These are phyloP conservation scores for Holcopasites calliopsidis DNA, from an alignment of 1,140 invertebrate genomes.

Conservation along the genomic window DNA sequence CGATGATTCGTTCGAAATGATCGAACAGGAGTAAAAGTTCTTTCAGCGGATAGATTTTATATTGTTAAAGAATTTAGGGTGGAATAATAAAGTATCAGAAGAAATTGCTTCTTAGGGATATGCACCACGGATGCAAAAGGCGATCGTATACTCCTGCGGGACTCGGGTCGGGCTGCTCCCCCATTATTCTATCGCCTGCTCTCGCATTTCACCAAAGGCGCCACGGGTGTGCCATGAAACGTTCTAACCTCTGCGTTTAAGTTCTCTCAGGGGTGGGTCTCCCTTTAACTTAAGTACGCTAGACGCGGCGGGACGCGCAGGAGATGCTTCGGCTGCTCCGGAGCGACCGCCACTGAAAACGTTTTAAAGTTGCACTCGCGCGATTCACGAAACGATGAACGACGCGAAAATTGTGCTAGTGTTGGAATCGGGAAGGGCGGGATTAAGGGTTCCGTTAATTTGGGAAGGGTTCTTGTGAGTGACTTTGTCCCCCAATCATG, in stretches of 20 bases:
- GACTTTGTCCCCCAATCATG: too few species aligned
- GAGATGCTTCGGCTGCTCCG: constrained; percentile 19
- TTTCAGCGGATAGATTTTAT: background rate
- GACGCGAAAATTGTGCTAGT: background rate
- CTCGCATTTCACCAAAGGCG: background rate
- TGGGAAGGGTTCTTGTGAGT: too few species aligned
- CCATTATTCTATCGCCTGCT: constrained; percentile 17
- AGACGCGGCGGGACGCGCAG: constrained; percentile 24
- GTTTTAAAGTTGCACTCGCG: constrained; percentile 31
- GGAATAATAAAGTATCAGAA: background rate
- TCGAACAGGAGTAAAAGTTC: background rate
- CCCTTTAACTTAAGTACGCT: constrained; percentile 14
- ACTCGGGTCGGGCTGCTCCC: background rate
- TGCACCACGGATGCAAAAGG: too few species aligned
- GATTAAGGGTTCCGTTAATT: too few species aligned
- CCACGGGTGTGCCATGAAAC: background rate
- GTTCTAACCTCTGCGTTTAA: constrained; percentile 33
- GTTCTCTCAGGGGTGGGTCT: constrained; percentile 13
- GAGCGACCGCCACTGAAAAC: constrained; percentile 18
- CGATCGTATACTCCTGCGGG: background rate
- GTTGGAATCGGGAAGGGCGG: too few species aligned
- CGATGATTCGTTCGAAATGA: background rate
- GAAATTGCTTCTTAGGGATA: background rate
- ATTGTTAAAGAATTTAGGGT: background rate
- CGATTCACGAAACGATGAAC: background rate